Evolutionary conservation across 2,797 vertebrate genomes (phyloP).

Genomic region (Pseudochromis fuscus): DNA sequence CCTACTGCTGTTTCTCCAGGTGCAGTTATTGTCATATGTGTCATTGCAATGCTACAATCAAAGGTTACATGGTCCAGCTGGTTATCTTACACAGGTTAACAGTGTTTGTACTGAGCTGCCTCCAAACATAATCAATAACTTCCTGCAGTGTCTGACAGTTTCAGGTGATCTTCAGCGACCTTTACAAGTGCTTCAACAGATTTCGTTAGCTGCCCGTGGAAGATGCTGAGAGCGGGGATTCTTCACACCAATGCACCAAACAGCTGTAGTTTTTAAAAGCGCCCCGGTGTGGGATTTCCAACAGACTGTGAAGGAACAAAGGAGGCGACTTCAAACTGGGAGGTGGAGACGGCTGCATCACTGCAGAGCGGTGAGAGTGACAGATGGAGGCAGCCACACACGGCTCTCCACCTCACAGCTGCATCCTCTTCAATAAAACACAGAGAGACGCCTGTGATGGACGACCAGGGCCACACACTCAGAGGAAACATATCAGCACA

Average conservation of each 20-base stretch:
- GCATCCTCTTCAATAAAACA: constrained; percentile 21
- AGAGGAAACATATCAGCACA: background rate
- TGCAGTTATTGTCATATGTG: too few species aligned
- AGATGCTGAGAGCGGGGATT: background rate
- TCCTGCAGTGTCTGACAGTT: background rate
- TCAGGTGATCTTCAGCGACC: background rate
- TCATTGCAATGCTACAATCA: too few species aligned
- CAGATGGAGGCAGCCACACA: constrained; percentile 4
- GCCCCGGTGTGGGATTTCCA: background rate
- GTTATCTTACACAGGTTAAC: too few species aligned
- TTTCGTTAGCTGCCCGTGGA: background rate
- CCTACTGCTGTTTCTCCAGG: too few species aligned
- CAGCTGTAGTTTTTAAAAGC: background rate
- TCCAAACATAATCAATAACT: background rate
- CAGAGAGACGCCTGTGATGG: constrained; percentile 24
- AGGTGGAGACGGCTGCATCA: constrained; percentile 24
- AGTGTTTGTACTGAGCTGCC: too few species aligned
- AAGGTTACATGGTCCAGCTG: too few species aligned
- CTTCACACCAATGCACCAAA: background rate
- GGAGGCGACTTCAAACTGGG: constrained; percentile 4
- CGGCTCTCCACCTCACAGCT: constrained; percentile 36
- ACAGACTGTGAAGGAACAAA: background rate
- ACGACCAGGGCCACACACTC: background rate
- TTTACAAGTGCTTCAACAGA: background rate
- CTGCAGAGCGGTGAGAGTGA: constrained; percentile 31